Conservation (phyloP, 2,888 invertebrate species). For the Ypsolopha sequella region DNA sequence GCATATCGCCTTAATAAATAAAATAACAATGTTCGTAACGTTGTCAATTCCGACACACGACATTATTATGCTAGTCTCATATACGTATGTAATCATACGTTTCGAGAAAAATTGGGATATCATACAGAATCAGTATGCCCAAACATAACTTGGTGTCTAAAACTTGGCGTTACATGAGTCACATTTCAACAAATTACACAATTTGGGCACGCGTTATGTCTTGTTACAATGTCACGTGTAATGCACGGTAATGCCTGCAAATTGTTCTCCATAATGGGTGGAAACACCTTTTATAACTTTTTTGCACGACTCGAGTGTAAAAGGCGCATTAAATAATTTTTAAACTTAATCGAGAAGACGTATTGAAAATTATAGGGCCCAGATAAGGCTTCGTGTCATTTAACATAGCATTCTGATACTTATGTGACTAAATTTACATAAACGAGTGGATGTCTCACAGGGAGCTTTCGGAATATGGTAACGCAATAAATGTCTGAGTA, state of each 20-base stretch:
- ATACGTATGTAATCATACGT: not conserved
- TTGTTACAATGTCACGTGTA: constrained; percentile 16
- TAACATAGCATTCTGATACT: constrained; percentile 45
- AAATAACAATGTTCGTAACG: no score
- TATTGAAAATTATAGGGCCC: not conserved
- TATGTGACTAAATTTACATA: constrained; percentile 63
- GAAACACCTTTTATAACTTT: constrained; percentile 3
- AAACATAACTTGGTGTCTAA: no score
- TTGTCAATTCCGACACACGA: no score
- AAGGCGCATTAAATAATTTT: not conserved
- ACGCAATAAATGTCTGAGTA: constrained; percentile 47
- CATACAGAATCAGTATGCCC: no score
- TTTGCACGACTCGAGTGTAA: not conserved
- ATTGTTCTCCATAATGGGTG: constrained; percentile 8
- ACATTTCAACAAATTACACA: constrained; percentile 22
- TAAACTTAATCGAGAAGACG: not conserved
- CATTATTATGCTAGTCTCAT: not conserved
- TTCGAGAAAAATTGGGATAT: not conserved
- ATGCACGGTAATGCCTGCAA: constrained; percentile 11
- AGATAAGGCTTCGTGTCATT: constrained; percentile 38
- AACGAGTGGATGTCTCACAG: constrained; percentile 30
- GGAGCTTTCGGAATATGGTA: constrained; percentile 31
- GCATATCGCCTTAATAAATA: no score
- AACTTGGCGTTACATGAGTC: not conserved
- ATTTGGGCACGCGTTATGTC: constrained; percentile 21